A percentile compares a stretch with the other conserved stretches of the same genome.
phyloP scores from a whole-genome alignment of 2,888 invertebrate species.

The Tinea trinotella region DNA sequence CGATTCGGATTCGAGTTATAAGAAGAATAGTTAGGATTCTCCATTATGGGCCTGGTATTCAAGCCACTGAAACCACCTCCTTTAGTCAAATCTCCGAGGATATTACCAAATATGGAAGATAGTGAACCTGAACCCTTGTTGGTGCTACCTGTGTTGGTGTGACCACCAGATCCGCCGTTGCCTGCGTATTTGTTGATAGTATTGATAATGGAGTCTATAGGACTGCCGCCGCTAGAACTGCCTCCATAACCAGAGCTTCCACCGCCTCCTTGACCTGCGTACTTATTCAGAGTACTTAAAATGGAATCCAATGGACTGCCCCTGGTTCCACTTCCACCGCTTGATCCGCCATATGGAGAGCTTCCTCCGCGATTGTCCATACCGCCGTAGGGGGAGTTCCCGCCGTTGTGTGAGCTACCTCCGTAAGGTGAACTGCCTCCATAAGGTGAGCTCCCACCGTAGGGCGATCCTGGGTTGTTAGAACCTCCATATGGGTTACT shows the following conservation, averaged over 20 bases:
- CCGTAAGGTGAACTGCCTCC: constrained; percentile 27
- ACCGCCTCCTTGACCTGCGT: constrained; percentile 33
- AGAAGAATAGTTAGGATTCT: constrained; percentile 58
- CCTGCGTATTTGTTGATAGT: constrained; percentile 42
- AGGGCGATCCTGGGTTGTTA: constrained; percentile 20
- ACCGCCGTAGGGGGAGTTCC: constrained; percentile 22
- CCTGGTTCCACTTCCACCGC: constrained; percentile 30
- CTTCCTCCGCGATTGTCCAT: constrained; percentile 7
- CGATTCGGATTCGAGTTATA: constrained; percentile 32
- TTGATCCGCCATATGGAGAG: constrained; percentile 23
- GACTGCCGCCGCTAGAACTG: constrained; percentile 28
- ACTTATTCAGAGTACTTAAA: constrained; percentile 41
- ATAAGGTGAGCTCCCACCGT: constrained; percentile 28
- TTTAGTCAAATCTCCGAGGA: constrained; percentile 52
- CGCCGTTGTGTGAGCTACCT: constrained; percentile 25
- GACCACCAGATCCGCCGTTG: constrained; percentile 28
- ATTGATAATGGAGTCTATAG: constrained; percentile 41
- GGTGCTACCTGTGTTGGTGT: constrained; percentile 20
- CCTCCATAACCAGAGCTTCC: constrained; percentile 22
- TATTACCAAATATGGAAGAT: constrained; percentile 51
- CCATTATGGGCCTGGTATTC: constrained; percentile 60
- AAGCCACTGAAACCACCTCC: constrained; percentile 40
- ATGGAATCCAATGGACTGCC: constrained; percentile 39
- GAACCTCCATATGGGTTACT: constrained; percentile 27
- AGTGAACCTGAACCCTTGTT: constrained; percentile 28